A percentile compares a stretch with the other conserved stretches of the same genome.
phyloP scores from a whole-genome alignment of 30 jellyfish, hydroid and myxozoan species.

The Rhopilema esculentum region DNA sequence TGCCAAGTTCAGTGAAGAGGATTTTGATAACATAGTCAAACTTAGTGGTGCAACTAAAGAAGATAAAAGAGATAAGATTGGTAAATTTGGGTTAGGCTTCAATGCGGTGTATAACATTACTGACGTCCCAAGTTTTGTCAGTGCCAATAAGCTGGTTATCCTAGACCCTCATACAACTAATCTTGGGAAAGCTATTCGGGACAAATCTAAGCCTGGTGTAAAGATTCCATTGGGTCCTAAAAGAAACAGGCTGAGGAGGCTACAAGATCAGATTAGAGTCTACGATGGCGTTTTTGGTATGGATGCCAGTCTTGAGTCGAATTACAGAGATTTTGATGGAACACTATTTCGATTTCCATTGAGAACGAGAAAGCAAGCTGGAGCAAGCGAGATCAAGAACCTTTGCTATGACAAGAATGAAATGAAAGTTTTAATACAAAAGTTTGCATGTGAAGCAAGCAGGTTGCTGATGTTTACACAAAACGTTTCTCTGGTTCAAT shows the following conservation, averaged over 20 bases:
- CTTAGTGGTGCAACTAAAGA: conserved; percentile 90
- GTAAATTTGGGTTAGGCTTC: conserved; percentile 91
- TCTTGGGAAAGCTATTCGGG: conserved; percentile 74
- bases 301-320: conserved; percentile 25
- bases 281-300: conserved; percentile 78
- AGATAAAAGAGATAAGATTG: conserved; percentile 70
- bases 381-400: conserved; percentile 55
- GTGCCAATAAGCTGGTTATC: conserved; percentile 73
- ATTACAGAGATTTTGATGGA: conserved; percentile 42
- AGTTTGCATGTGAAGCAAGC: conserved; percentile 34
- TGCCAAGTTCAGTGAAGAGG: conserved; percentile 67
- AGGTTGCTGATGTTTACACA: conserved; percentile 72
- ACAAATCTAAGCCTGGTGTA: conserved; percentile 77
- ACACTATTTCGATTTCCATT: conserved; percentile 84
- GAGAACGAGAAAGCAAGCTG: conserved; percentile 64
- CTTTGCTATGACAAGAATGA: conserved; percentile 54
- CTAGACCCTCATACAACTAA: conserved; percentile 82
- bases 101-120: conserved; percentile 86
- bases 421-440: conserved; percentile 51
- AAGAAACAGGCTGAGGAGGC: conserved; percentile 20
- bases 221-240: conserved; percentile 41
- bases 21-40: conserved; percentile 78
- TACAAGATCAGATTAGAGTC: conserved; percentile 63
- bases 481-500: conserved; percentile 46
- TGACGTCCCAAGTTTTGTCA: conserved; percentile 81